Conservation (phyloP, 2,797 vertebrate species). For the Parauchenoglanis ngamensis region DNA sequence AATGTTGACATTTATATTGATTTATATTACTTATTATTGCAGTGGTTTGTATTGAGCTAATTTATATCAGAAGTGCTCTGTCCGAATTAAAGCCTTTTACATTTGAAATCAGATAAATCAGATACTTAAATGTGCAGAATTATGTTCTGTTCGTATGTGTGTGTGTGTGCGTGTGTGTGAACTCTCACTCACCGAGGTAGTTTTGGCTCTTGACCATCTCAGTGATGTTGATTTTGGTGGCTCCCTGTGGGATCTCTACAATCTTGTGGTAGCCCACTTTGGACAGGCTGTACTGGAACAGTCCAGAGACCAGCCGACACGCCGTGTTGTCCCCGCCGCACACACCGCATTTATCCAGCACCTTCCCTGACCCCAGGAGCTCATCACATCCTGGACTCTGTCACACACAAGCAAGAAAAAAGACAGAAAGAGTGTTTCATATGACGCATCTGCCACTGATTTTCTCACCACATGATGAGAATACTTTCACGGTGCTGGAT, state of each 20-base stretch:
- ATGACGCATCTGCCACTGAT: conserved; percentile 10
- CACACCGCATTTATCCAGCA: conserved; percentile 92
- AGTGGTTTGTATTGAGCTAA: neutral
- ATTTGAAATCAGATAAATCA: neutral
- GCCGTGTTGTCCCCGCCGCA: conserved; percentile 91
- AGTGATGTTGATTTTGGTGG: conserved; percentile 95
- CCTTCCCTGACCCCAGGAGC: conserved; percentile 87
- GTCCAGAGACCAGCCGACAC: conserved; percentile 89
- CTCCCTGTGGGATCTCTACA: conserved; percentile 96
- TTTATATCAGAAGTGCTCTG: neutral
- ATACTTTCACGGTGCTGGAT: neutral
- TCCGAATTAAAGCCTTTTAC: neutral
- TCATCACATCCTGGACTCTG: conserved; percentile 94
- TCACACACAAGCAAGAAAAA: conserved; percentile 43
- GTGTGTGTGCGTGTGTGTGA: neutral
- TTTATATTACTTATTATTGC: neutral
- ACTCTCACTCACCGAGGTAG: conserved; percentile 86
- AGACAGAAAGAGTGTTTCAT: conserved; percentile 5
- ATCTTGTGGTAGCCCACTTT: conserved; percentile 96
- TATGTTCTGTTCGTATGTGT: neutral
- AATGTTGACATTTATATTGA: no score
- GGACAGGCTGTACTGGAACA: conserved; percentile 87
- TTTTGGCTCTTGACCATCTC: conserved; percentile 97
- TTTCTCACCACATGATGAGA: conserved; percentile 18
- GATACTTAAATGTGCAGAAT: neutral